Evolutionary conservation across 2,888 invertebrate species (phyloP).

Genomic region (Corbicula japonica): DNA sequence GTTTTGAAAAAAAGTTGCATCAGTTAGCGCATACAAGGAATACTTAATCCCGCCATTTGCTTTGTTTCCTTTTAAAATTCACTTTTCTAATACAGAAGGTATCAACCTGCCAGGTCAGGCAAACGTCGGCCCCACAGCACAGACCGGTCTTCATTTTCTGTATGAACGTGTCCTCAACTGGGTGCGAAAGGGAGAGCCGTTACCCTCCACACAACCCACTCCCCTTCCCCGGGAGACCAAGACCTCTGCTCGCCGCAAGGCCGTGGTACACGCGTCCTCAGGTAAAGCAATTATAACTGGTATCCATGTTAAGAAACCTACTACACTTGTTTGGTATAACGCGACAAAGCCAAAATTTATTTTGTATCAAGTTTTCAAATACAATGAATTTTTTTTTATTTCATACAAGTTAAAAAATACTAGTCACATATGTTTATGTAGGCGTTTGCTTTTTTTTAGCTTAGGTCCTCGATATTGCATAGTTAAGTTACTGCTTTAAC

Average conservation of each 20-base stretch:
- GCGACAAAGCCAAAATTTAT: neutral
- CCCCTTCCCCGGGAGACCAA: constrained; percentile 61
- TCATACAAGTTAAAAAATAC: too few species aligned
- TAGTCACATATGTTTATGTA: too few species aligned
- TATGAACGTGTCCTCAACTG: constrained; percentile 74
- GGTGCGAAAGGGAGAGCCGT: constrained; percentile 69
- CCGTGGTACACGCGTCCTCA: constrained; percentile 59
- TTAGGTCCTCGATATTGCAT: too few species aligned
- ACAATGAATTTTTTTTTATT: too few species aligned
- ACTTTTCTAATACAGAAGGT: constrained; percentile 23
- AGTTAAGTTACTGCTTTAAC: too few species aligned
- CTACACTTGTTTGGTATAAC: neutral
- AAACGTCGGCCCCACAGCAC: constrained; percentile 63
- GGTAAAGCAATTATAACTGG: constrained; percentile 11
- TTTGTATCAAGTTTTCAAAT: too few species aligned
- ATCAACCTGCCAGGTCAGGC: constrained; percentile 43
- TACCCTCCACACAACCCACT: constrained; percentile 65
- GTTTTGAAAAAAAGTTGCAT: too few species aligned
- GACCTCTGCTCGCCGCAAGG: constrained; percentile 56
- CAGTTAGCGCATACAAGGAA: too few species aligned
- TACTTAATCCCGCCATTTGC: too few species aligned
- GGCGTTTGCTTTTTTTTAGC: too few species aligned
- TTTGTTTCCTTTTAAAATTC: too few species aligned
- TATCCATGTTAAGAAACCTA: neutral
- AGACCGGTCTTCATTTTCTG: constrained; percentile 71